These are phyloP conservation scores for Chorisops tibialis DNA, from an alignment of 2,888 invertebrate genomes.

Conservation along the genomic window DNA sequence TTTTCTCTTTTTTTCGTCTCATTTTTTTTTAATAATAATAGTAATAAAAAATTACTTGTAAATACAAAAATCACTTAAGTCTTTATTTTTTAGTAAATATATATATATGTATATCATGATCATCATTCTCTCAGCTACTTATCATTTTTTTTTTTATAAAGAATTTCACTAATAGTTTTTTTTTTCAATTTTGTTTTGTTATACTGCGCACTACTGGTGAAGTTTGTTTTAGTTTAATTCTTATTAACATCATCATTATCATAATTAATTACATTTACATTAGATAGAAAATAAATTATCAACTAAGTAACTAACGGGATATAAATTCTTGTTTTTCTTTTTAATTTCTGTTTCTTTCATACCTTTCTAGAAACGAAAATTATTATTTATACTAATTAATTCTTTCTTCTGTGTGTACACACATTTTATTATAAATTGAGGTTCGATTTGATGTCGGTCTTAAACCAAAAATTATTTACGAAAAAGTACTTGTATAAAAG, in stretches of 20 bases:
- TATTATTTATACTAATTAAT: slow-evolving; percentile 15
- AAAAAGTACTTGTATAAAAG: too few species aligned
- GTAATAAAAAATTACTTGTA: slow-evolving; percentile 36
- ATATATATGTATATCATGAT: slow-evolving; percentile 13
- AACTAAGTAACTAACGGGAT: too few species aligned
- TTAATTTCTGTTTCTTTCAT: not conserved
- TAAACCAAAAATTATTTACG: too few species aligned
- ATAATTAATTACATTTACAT: slow-evolving; percentile 9
- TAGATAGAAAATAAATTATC: too few species aligned
- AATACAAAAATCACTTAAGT: slow-evolving; percentile 38
- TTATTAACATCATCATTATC: not conserved
- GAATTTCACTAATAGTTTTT: slow-evolving; percentile 29
- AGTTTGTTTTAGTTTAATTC: not conserved
- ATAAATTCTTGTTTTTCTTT: slow-evolving; percentile 1
- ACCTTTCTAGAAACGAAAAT: slow-evolving; percentile 3
- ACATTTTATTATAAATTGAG: too few species aligned
- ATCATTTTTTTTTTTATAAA: slow-evolving; percentile 33
- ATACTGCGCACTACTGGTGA: slow-evolving; percentile 6
- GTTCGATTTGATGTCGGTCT: too few species aligned
- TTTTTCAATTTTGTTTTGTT: slow-evolving; percentile 13
- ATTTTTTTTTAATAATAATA: slow-evolving; percentile 32
- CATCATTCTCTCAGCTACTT: slow-evolving; percentile 9
- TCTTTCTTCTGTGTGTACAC: too few species aligned
- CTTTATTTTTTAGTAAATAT: slow-evolving; percentile 32
- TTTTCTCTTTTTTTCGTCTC: slow-evolving; percentile 30